These are phyloP conservation scores for Zaprionus ornatus DNA, from an alignment of 1,140 invertebrate species.

Conservation along the genomic window DNA sequence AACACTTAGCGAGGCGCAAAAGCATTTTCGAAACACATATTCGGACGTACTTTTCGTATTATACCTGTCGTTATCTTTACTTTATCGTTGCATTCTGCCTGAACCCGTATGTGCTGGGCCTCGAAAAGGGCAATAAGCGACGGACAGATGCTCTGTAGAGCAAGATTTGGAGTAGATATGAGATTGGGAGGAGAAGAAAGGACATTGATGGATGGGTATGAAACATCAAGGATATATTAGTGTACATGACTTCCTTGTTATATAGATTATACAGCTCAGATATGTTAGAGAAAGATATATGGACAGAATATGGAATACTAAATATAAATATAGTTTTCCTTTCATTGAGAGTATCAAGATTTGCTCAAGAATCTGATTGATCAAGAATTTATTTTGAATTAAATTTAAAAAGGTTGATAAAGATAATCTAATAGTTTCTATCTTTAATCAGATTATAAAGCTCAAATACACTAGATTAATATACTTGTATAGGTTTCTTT, in stretches of 20 bases:
- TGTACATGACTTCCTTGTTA: too few species aligned
- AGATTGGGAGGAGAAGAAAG: neutral
- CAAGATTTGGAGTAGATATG: neutral
- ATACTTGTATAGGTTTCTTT: too few species aligned
- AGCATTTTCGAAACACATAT: conserved; percentile 52
- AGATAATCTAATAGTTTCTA: too few species aligned
- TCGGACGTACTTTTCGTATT: conserved; percentile 51
- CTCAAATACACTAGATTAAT: too few species aligned
- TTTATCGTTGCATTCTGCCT: conserved; percentile 46
- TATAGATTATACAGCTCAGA: too few species aligned
- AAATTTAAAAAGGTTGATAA: neutral
- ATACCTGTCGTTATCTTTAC: conserved; percentile 33
- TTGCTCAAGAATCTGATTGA: neutral
- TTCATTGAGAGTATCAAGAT: neutral
- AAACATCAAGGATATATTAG: too few species aligned
- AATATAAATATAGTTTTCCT: too few species aligned
- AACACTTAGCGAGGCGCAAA: conserved; percentile 25
- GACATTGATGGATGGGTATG: neutral
- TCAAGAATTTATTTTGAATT: neutral
- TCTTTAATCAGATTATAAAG: too few species aligned
- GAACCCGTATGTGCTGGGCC: neutral
- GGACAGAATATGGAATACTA: too few species aligned
- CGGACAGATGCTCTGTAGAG: neutral
- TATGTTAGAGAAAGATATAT: too few species aligned
- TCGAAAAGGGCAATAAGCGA: neutral